Evolutionary conservation across 2,113 vertebrate species (phyloP).

Genomic region (Nothocercus nigrocapillus): DNA sequence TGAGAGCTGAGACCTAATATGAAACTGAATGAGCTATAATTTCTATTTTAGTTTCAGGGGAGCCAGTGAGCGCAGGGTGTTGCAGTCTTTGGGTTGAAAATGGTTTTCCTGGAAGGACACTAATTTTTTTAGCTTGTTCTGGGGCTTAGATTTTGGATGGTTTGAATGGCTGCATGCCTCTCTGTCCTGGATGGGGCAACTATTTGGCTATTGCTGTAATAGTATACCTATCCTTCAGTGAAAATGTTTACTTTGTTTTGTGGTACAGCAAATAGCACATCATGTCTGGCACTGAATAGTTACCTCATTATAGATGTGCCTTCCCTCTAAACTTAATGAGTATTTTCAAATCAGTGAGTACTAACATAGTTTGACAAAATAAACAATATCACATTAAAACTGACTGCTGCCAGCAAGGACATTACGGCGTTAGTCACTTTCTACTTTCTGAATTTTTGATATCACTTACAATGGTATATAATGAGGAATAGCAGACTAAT

Average conservation of each 20-base stretch:
- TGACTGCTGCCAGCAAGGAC: background rate
- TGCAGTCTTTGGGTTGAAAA: background rate
- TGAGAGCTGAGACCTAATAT: background rate
- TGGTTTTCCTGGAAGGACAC: background rate
- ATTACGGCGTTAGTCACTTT: background rate
- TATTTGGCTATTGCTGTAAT: background rate
- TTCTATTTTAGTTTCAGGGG: background rate
- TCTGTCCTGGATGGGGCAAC: background rate
- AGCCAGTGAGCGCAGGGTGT: background rate
- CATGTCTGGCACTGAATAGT: background rate
- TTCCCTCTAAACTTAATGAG: background rate
- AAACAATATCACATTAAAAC: background rate
- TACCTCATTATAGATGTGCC: background rate
- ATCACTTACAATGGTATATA: background rate
- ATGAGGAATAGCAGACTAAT: conserved; percentile 24
- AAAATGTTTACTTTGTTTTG: conserved; percentile 36
- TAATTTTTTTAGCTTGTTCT: background rate
- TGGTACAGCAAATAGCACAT: background rate
- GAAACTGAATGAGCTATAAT: background rate
- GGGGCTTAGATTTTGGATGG: background rate
- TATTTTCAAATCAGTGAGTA: conserved; percentile 8
- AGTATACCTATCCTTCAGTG: background rate
- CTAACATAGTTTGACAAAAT: conserved; percentile 1
- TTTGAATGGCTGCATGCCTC: background rate
- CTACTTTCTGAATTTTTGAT: conserved; percentile 7